phyloP scores from a whole-genome alignment of 2,888 invertebrate species.

The Chromoteleia sp. region DNA sequence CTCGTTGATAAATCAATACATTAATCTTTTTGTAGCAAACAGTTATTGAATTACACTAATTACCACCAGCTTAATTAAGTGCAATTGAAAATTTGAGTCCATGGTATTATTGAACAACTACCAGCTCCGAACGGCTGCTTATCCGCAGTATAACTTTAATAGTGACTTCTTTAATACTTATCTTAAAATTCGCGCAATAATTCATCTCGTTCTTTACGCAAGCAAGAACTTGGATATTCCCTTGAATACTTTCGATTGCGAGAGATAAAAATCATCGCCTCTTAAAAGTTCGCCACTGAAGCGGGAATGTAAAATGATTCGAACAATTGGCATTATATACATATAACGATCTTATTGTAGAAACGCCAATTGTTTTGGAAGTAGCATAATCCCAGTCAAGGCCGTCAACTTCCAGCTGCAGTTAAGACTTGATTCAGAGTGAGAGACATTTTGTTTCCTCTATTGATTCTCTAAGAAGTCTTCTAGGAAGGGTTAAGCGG shows the following conservation, averaged over 20 bases:
- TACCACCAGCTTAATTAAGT: no score
- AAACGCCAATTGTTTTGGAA: conserved; percentile 54
- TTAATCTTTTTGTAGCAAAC: no score
- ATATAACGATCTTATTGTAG: conserved; percentile 32
- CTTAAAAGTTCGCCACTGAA: background rate
- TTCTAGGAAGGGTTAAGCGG: conserved; percentile 74
- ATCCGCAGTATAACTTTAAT: no score
- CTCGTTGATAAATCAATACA: no score
- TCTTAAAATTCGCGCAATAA: no score
- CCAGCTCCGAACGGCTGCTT: no score
- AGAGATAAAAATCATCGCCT: background rate
- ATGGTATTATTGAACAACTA: no score
- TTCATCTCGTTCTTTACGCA: background rate
- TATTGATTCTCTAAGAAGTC: conserved; percentile 76
- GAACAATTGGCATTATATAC: conserved; percentile 17
- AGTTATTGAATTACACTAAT: no score
- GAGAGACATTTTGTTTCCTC: conserved; percentile 71
- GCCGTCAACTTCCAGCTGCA: conserved; percentile 49
- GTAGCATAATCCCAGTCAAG: conserved; percentile 57
- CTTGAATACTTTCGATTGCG: no score
- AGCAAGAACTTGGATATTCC: background rate
- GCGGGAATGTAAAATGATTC: background rate
- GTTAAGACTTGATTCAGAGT: conserved; percentile 66
- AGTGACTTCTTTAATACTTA: no score
- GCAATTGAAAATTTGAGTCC: no score